Conservation (phyloP, 2,888 invertebrate genomes). For the Brenthis hecate region DNA sequence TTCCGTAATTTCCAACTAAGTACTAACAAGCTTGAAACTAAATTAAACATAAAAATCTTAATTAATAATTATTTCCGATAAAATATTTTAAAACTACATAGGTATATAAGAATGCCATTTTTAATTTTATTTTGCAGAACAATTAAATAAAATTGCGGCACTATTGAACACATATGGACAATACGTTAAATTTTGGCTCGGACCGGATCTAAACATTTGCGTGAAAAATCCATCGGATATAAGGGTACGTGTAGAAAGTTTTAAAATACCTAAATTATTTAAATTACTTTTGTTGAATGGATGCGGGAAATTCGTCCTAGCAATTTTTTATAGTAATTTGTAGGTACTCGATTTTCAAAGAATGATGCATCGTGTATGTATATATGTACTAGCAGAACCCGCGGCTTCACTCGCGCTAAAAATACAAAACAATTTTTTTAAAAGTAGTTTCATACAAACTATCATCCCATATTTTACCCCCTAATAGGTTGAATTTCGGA, state of each 20-base stretch:
- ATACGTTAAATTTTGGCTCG: constrained; percentile 64
- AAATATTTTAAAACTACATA: neutral
- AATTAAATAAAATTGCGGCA: constrained; percentile 46
- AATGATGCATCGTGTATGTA: no score
- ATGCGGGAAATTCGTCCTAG: no score
- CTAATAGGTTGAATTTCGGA: no score
- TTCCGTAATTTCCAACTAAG: neutral
- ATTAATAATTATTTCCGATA: no score
- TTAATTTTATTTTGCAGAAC: constrained; percentile 44
- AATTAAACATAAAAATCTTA: no score
- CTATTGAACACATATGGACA: constrained; percentile 55
- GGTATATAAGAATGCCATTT: neutral
- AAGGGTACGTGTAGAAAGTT: constrained; percentile 49
- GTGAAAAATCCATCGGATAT: constrained; percentile 66
- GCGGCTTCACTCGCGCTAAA: no score
- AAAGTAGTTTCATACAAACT: no score
- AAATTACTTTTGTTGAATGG: neutral
- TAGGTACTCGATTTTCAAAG: no score
- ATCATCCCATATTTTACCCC: no score
- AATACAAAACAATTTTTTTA: no score
- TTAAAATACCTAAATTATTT: neutral
- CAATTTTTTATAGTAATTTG: no score
- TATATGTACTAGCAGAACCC: no score
- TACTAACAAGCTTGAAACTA: neutral
- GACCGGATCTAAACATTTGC: constrained; percentile 62